Percentiles rank a stretch among this genome's conserved stretches.
Evolutionary conservation across 2,888 invertebrate species (phyloP).

Genomic region (Macaria notata): DNA sequence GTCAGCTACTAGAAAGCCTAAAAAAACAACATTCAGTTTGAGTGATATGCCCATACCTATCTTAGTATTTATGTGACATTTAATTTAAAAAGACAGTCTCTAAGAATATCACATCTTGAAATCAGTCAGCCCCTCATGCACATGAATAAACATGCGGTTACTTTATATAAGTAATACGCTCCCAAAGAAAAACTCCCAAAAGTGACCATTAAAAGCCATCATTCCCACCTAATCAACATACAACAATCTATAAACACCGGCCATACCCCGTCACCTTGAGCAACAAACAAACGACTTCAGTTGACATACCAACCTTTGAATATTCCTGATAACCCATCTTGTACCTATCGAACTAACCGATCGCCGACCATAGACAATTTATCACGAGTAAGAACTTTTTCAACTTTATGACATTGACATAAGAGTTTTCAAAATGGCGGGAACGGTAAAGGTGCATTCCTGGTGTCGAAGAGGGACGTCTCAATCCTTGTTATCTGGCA

Average conservation of each 20-base stretch:
- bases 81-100: too few relatives aligned
- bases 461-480: conserved; percentile 62
- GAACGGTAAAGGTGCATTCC: conserved; percentile 47
- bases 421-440: conserved; percentile 29
- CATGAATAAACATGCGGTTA: too few relatives aligned
- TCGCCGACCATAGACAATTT: conserved; percentile 41
- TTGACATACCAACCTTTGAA: conserved; percentile 62
- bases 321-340: conserved; percentile 68
- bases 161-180: too few relatives aligned
- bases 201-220: conserved; percentile 13
- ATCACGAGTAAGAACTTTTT: conserved; percentile 26
- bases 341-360: conserved; percentile 59
- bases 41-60: too few relatives aligned
- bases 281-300: conserved; percentile 43
- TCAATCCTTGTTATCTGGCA: conserved; percentile 70
- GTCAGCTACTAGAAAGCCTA: too few relatives aligned
- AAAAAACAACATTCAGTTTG: too few relatives aligned
- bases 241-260: conserved; percentile 26
- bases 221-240: conserved; percentile 28
- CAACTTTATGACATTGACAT: conserved; percentile 31
- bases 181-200: too few relatives aligned
- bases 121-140: too few relatives aligned
- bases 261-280: conserved; percentile 36
- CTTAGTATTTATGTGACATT: too few relatives aligned
- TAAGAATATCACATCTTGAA: too few relatives aligned